These are phyloP conservation scores for Archilochus colubris DNA, from an alignment of 2,113 vertebrate species.

Conservation along the genomic window DNA sequence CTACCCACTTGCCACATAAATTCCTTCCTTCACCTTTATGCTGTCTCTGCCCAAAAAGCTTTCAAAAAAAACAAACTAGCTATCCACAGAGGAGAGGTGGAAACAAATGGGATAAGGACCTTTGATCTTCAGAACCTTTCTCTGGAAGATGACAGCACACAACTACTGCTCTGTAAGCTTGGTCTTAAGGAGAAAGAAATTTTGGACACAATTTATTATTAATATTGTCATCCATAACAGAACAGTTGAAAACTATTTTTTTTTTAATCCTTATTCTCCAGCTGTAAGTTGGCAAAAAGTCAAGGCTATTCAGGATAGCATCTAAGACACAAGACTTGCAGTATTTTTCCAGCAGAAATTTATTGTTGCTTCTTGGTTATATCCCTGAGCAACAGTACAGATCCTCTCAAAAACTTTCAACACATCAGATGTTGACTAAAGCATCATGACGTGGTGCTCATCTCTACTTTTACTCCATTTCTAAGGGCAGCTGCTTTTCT, in stretches of 20 bases:
- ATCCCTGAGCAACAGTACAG: neutral
- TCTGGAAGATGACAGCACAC: neutral
- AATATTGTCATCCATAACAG: neutral
- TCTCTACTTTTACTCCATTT: conserved; percentile 51
- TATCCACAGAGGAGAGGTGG: neutral
- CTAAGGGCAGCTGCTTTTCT: conserved; percentile 69
- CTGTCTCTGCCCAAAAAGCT: neutral
- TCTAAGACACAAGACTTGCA: neutral
- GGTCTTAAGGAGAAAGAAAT: neutral
- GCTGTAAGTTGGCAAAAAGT: neutral
- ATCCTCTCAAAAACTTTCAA: neutral
- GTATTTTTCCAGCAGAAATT: neutral
- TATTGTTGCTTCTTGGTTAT: conserved; percentile 15
- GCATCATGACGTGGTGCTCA: conserved; percentile 25
- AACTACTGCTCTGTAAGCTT: neutral
- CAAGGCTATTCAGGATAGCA: neutral
- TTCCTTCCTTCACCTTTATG: neutral
- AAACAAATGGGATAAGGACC: neutral
- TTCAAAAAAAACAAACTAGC: neutral
- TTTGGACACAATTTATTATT: neutral
- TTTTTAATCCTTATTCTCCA: neutral
- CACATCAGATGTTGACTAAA: conserved; percentile 34
- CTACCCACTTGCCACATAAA: neutral
- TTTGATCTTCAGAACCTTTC: neutral
- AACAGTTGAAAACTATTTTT: neutral